Percentiles rank a stretch among this genome's conserved stretches.
Conservation (phyloP, 1,140 invertebrate species). For the Drosophila busckii region DNA sequence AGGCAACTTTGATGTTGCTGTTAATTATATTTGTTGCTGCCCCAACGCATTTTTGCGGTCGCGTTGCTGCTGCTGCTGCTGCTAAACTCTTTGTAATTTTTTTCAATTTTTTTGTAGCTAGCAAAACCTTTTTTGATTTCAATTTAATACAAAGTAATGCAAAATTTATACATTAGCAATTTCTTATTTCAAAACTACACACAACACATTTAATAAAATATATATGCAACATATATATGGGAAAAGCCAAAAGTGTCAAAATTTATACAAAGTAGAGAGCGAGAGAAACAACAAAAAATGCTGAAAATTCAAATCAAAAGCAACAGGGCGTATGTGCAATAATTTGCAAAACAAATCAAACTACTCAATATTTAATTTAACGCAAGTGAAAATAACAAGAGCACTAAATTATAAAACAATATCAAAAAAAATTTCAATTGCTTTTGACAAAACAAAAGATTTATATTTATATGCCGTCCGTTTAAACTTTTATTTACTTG, state of each 20-base stretch:
- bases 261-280: not conserved
- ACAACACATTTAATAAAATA: not conserved
- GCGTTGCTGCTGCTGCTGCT: constrained; percentile 9
- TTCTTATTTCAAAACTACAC: too few relatives aligned
- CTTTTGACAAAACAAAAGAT: too few relatives aligned
- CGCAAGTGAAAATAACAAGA: too few relatives aligned
- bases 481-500: too few relatives aligned
- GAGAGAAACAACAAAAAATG: not conserved
- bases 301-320: constrained; percentile 4
- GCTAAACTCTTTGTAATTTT: constrained; percentile 4
- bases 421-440: too few relatives aligned
- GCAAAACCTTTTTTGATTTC: too few relatives aligned
- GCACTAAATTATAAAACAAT: too few relatives aligned
- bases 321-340: not conserved
- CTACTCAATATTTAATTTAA: too few relatives aligned
- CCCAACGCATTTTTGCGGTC: constrained; percentile 43
- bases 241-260: constrained; percentile 19
- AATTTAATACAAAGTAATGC: too few relatives aligned
- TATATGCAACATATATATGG: too few relatives aligned
- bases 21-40: constrained; percentile 73
- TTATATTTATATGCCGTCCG: too few relatives aligned
- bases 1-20: constrained; percentile 68
- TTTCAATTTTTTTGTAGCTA: constrained; percentile 38
- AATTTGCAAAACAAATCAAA: not conserved
- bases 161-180: too few relatives aligned